Evolutionary conservation across 2,888 invertebrate species (phyloP), one percentile per base, ranked within the genome.

Genomic region (Gastracanthus pulcherrimus): DNA sequence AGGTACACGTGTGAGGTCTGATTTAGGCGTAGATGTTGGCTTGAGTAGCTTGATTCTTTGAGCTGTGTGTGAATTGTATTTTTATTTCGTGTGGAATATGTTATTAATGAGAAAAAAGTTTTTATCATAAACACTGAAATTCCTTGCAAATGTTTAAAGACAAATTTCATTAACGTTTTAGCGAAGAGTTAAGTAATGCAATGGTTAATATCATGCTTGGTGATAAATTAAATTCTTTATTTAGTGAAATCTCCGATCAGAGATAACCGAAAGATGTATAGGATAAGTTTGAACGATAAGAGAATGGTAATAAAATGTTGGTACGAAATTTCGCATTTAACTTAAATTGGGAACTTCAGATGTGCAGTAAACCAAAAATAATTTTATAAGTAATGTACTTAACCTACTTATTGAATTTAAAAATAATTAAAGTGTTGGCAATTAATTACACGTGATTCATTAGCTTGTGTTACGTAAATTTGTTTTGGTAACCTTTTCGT

Each of bases 151-250:
- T n/a, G n/a, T n/a, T n/a, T n/a, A n/a, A n/a, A n/a, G n/a, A n/a
- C n/a, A n/a, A n/a, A n/a, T n/a, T n/a, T n/a, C n/a, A n/a, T n/a
- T n/a, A n/a, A n/a, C n/a, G n/a, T n/a, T n/a, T n/a, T n/a, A n/a
- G n/a, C n/a, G n/a, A n/a, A n/a, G n/a, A n/a, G n/a, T n/a, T n/a
- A n/a, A n/a, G n/a, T n/a, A n/a, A 3, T 9, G 19, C 55, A 26
- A 11, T 55, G 55, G 9, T 19, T 7, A 38, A 38, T 64, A 38
- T 23, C 11, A 38, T 64, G 23, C 38, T 64, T 7, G 23, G 45
- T 29, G 29, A 58, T 72, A 62, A 74, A 60, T 62, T 38, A 31
- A 23, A 74, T 62, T 62, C 45, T 62, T 74, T 74, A 62, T 45
- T n/a, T n/a, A n/a, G n/a, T 45, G 62, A 74, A 55, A 62, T 31